Base-by-base conservation (phyloP, 2,888 invertebrate species). In the Macrophya annulata region DNA sequence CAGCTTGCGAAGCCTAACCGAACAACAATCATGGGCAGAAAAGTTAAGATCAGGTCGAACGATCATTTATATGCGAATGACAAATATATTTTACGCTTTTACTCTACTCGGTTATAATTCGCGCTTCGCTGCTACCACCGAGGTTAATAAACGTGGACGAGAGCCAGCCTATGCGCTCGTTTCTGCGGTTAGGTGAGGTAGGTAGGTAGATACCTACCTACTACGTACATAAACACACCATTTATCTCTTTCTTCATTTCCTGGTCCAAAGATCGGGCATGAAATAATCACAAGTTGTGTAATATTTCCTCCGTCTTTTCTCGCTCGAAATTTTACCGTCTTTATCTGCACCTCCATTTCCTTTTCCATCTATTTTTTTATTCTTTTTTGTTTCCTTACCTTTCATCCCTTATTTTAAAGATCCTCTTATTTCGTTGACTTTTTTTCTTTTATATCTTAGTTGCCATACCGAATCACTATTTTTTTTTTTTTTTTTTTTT, bases 211-310 rank as follows among this genome's bases (percentile, higher is more conserved):
- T n/a, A n/a, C n/a, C n/a, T n/a, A n/a, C n/a, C n/a, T n/a, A n/a
- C n/a, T 25, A n/a, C 15, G 40, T 62, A 62, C 81, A 81, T 71
- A 83, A 83, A 83, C 83, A 59, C 83, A 51, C 68, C 83, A 83
- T 83, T 83, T 71, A 83, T 83, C 83, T 83, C 25, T 68, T 71
- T 83, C 83, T 83, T 83, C 65, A 83, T 83, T 83, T 83, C 83
- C 81, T 81, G 59, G 81, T 81, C 43, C 81, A 62, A 17, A 43
- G 59, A 81, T 81, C 81, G 81, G 62, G 62, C 43, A 81, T 81
- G 43, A 81, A 62, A 59, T 81, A 81, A 81, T 81, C 59, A 81
- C 81, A 81, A 81, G 81, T 62, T 62, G 55, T 55, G 43, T 81
- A 81, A 81, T 81, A 81, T 81, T 81, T 62, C 62, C 37, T 17